Conservation (phyloP, 2,113 vertebrate genomes). For the pig (Sus scrofa) region T2T-Sscrofa CM000812.6:262202001-262202500, state of each 20-base stretch:
- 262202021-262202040: not conserved
- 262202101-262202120: not conserved
- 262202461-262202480: not conserved
- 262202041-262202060: not conserved
- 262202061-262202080: not conserved
- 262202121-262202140: not conserved
- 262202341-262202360: not conserved
- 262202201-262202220: not conserved
- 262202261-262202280: not conserved
- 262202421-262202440: not conserved
- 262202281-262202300: not conserved
- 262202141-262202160: not conserved
- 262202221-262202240: not conserved
- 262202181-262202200: not conserved
- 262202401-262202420: not conserved
- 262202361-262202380: not conserved
- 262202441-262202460: accelerated
- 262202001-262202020: not conserved
- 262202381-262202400: not conserved
- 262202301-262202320: not conserved
- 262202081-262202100: not conserved
- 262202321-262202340: not conserved
- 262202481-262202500: not conserved
- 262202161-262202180: not conserved
- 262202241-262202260: slow-evolving; percentile 15